Conservation (phyloP, 2,888 invertebrate genomes). For the Halictus quadricinctus region DNA sequence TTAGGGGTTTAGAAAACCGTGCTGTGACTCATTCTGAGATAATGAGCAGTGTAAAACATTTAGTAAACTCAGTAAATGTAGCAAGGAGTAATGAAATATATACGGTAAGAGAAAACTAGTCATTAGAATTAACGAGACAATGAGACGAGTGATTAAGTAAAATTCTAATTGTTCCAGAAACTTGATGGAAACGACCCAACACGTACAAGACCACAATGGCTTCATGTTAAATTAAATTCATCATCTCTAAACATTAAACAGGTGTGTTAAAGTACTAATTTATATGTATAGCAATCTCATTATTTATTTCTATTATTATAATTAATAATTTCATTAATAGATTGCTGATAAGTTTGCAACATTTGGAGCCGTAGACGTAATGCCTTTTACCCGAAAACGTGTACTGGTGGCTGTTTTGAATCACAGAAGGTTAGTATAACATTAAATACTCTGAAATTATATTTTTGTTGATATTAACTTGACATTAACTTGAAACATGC, state of each 20-base stretch:
- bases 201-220: constrained; percentile 83
- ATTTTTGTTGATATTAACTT: not conserved
- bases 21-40: constrained; percentile 83
- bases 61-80: constrained; percentile 85
- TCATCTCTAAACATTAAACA: constrained; percentile 38
- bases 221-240: constrained; percentile 80
- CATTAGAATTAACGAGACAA: not conserved
- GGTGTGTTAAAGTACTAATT: constrained; percentile 33
- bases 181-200: constrained; percentile 84
- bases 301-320: constrained; percentile 5
- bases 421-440: constrained; percentile 84
- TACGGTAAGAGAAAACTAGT: constrained; percentile 83
- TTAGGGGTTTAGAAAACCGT: constrained; percentile 62
- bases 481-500: not conserved
- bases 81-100: constrained; percentile 85
- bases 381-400: constrained; percentile 81
- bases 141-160: not conserved
- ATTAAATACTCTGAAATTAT: not conserved
- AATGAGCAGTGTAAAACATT: constrained; percentile 83
- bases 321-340: constrained; percentile 78
- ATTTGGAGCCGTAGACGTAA: constrained; percentile 86
- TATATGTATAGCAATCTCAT: not conserved
- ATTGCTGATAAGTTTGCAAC: constrained; percentile 84
- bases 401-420: constrained; percentile 86
- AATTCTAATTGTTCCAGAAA: constrained; percentile 79